phyloP scores from a whole-genome alignment of 2,113 vertebrate species.

The Entelurus aequoreus region DNA sequence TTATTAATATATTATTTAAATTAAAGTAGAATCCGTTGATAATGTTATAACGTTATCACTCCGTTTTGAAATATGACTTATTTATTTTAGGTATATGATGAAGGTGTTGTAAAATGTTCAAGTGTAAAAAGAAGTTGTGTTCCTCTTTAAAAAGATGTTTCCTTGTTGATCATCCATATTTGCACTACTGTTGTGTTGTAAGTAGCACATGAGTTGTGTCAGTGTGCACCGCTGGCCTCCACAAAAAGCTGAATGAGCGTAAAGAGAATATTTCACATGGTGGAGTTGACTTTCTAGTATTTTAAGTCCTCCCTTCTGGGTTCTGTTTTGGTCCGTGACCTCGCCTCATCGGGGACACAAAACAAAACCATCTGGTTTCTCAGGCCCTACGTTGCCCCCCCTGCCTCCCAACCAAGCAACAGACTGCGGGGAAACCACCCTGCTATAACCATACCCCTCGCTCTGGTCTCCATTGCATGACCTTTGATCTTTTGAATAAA shows the following conservation, averaged over 20 bases:
- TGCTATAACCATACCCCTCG: slow-evolving; percentile 19
- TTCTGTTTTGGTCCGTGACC: slow-evolving; percentile 60
- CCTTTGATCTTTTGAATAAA: slow-evolving; percentile 13
- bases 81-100: too few relatives aligned
- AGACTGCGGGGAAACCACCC: slow-evolving; percentile 59
- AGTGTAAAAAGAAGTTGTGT: too few relatives aligned
- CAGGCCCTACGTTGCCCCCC: slow-evolving; percentile 70
- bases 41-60: too few relatives aligned
- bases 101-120: too few relatives aligned
- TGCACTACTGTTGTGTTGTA: background rate
- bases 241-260: background rate
- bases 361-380: slow-evolving; percentile 82
- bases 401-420: slow-evolving; percentile 63
- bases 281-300: background rate
- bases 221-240: background rate
- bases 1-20: too few relatives aligned
- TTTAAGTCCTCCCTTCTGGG: slow-evolving; percentile 10
- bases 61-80: too few relatives aligned
- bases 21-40: too few relatives aligned
- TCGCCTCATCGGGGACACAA: slow-evolving; percentile 63
- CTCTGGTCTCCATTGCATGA: slow-evolving; percentile 14
- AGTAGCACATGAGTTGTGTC: slow-evolving; percentile 10
- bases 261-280: background rate
- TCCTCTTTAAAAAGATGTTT: background rate
- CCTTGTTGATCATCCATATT: background rate